These are phyloP conservation scores for Hirtodrosophila cameraria DNA, from an alignment of 2,888 invertebrate species.

Conservation along the genomic window DNA sequence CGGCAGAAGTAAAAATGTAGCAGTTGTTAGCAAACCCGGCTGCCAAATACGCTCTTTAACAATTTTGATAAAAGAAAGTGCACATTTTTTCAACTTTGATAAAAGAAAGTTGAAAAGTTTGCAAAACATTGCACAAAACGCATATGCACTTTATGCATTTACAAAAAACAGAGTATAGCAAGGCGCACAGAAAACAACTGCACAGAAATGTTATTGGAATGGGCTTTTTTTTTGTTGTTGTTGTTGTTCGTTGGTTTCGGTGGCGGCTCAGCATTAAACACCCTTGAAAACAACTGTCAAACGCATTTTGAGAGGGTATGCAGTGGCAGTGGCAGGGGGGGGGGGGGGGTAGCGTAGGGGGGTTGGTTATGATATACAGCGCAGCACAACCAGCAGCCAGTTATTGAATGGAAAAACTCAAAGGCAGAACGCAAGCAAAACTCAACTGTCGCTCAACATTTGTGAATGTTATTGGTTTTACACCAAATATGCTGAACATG, in stretches of 20 bases:
- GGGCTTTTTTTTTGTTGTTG: conserved; percentile 15
- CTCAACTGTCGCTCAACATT: conserved; percentile 44
- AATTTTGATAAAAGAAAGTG: too few species aligned
- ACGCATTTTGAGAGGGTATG: conserved; percentile 66
- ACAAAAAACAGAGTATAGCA: too few species aligned
- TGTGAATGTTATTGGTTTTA: conserved; percentile 59
- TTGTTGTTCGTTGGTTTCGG: conserved; percentile 2
- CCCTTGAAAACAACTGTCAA: conserved; percentile 82
- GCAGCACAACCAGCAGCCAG: conserved; percentile 6
- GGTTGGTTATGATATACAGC: conserved; percentile 36
- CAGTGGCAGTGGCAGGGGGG: background rate
- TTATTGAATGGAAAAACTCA: conserved; percentile 34
- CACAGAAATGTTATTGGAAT: background rate
- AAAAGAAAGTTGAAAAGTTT: too few species aligned
- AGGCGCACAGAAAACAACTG: background rate
- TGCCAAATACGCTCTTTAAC: too few species aligned
- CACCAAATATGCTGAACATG: conserved; percentile 29
- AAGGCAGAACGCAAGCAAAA: too few species aligned
- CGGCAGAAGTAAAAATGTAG: too few species aligned
- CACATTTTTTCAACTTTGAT: too few species aligned
- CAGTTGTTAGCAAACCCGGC: too few species aligned
- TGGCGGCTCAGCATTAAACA: conserved; percentile 65
- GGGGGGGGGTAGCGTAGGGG: background rate
- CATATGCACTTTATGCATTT: too few species aligned
- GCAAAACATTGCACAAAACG: too few species aligned